phyloP scores from a whole-genome alignment of 2,888 invertebrate species.

The Caenorhabditis angaria region DNA sequence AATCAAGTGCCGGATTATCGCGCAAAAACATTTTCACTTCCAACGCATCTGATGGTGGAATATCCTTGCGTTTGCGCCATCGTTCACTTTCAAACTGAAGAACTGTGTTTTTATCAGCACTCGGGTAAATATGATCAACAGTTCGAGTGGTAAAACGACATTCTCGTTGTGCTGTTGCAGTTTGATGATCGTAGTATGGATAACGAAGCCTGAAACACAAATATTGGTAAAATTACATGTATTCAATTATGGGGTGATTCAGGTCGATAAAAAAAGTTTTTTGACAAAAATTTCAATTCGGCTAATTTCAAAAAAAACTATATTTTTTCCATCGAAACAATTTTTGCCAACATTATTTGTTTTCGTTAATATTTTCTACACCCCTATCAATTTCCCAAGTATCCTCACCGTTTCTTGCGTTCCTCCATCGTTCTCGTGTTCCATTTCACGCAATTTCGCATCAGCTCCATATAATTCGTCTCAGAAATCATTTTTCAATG shows the following conservation, averaged over 20 bases:
- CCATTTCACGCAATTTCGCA: conserved; percentile 70
- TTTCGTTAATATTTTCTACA: no score
- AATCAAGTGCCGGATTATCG: conserved; percentile 60
- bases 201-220: conserved; percentile 30
- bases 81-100: conserved; percentile 59
- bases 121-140: conserved; percentile 50
- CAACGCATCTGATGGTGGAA: conserved; percentile 62
- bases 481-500: conserved; percentile 58
- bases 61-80: conserved; percentile 59
- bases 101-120: conserved; percentile 56
- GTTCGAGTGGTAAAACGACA: conserved; percentile 54
- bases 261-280: no score
- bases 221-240: background rate
- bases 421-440: conserved; percentile 59
- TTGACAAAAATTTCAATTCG: no score
- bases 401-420: conserved; percentile 49
- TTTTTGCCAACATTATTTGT: no score
- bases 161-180: conserved; percentile 66
- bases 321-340: no score
- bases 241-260: no score
- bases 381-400: no score
- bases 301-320: no score
- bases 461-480: conserved; percentile 64
- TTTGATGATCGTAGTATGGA: conserved; percentile 68
- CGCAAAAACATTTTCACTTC: conserved; percentile 67